Evolutionary conservation across 2,113 vertebrate genomes (phyloP).

Genomic region (Gadus macrocephalus): DNA sequence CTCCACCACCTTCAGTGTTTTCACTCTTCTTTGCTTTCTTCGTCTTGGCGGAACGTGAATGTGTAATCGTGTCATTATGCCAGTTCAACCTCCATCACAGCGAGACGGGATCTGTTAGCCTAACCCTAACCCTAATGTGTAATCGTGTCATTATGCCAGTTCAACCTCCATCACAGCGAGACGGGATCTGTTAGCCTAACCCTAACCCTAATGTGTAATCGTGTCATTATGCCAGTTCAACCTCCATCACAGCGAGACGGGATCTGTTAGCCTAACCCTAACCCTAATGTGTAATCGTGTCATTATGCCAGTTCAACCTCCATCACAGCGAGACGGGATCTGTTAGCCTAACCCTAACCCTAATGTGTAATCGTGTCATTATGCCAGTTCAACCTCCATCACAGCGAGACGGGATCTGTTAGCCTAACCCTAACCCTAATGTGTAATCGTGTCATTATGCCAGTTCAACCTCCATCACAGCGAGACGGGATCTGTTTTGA

Average conservation of each 20-base stretch:
- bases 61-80: constrained; percentile 44
- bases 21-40: constrained; percentile 23
- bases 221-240: constrained; percentile 37
- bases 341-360: too few relatives aligned
- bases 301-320: constrained; percentile 42
- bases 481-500: constrained; percentile 19
- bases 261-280: too few relatives aligned
- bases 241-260: constrained; percentile 29
- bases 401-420: not conserved
- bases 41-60: constrained; percentile 43
- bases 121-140: constrained; percentile 25
- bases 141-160: constrained; percentile 40
- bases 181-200: too few relatives aligned
- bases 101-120: not conserved
- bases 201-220: constrained; percentile 54
- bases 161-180: constrained; percentile 31
- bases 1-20: too few relatives aligned
- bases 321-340: constrained; percentile 18
- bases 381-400: too few relatives aligned
- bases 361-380: too few relatives aligned
- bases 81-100: constrained; percentile 31
- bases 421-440: too few relatives aligned
- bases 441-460: too few relatives aligned
- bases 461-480: too few relatives aligned
- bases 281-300: constrained; percentile 50